These are phyloP conservation scores for Empidonax traillii DNA, from an alignment of 2,113 vertebrate genomes.

Conservation along the genomic window DNA sequence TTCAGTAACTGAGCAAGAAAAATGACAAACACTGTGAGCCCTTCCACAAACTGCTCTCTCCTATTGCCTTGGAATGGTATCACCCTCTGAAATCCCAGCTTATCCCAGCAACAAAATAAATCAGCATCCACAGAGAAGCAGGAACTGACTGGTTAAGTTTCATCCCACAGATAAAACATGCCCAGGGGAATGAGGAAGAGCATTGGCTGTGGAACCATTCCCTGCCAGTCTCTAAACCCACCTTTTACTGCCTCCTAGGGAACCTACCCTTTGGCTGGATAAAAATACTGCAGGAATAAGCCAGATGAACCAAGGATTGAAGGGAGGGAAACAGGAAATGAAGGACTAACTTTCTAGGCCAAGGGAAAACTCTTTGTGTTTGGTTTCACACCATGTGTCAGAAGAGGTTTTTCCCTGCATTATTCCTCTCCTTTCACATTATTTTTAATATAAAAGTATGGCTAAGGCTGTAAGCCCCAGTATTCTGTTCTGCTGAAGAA, in stretches of 20 bases:
- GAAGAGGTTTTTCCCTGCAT: background rate
- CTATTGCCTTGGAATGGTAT: background rate
- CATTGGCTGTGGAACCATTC: fast-evolving
- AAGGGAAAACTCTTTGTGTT: background rate
- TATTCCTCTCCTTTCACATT: background rate
- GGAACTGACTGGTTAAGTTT: background rate
- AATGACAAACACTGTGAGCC: background rate
- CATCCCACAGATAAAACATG: background rate
- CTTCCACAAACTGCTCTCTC: background rate
- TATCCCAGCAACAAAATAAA: background rate
- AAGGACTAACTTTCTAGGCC: background rate
- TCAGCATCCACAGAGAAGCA: background rate
- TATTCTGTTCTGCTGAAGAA: background rate
- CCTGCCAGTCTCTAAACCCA: background rate
- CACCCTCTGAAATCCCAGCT: background rate
- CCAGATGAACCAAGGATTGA: background rate
- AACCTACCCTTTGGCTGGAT: fast-evolving
- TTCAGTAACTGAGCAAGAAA: background rate
- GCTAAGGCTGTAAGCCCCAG: background rate
- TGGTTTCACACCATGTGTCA: background rate
- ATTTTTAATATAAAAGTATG: background rate
- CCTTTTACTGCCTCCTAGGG: background rate
- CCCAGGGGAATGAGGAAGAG: background rate
- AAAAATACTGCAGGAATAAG: background rate
- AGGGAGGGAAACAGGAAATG: background rate